Evolutionary conservation across 1,140 invertebrate genomes (phyloP).

Genomic region (Euura lappo): DNA sequence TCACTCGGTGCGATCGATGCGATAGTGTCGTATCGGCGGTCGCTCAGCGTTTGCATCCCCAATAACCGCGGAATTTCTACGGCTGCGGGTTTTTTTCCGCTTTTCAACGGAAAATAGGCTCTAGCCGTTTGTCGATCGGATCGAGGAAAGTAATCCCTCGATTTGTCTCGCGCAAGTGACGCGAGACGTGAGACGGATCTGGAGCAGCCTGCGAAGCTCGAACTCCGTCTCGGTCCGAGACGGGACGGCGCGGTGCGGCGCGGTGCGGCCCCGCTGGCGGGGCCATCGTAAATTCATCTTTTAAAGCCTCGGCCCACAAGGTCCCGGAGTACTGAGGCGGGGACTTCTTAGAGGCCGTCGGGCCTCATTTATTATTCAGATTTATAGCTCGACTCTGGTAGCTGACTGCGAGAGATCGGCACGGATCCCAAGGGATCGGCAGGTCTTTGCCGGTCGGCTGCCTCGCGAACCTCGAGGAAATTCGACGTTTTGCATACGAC

Average conservation of each 20-base stretch:
- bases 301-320: constrained; percentile 36
- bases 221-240: background rate
- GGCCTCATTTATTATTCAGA: constrained; percentile 62
- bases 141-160: background rate
- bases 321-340: constrained; percentile 50
- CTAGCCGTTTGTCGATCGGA: background rate
- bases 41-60: constrained; percentile 39
- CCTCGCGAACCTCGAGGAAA: constrained; percentile 43
- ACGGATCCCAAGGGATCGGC: constrained; percentile 60
- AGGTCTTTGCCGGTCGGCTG: constrained; percentile 49
- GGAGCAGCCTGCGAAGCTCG: background rate
- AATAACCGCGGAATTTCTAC: background rate
- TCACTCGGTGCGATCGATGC: constrained; percentile 60
- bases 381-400: constrained; percentile 57
- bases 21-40: constrained; percentile 59
- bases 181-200: background rate
- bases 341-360: constrained; percentile 61
- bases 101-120: too few species aligned
- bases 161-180: background rate
- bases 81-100: background rate
- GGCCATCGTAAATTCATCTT: constrained; percentile 50
- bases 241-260: background rate
- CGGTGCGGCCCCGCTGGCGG: background rate
- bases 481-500: constrained; percentile 63
- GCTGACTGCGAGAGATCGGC: constrained; percentile 56